Base-by-base conservation (phyloP, 2,797 vertebrate species). In the Macroramphosus scolopax region DNA sequence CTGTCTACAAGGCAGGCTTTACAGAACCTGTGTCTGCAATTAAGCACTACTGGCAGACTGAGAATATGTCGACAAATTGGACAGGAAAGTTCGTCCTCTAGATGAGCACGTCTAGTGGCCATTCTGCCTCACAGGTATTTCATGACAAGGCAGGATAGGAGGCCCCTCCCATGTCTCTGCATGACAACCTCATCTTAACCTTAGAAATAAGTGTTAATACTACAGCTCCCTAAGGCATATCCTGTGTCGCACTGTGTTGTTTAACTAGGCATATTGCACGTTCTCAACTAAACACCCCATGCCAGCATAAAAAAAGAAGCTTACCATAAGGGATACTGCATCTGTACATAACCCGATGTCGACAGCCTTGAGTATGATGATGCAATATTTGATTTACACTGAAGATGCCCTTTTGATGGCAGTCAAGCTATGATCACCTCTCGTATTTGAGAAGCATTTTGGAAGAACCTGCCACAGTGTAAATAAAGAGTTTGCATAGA, bases 1-100 rank as follows among this genome's bases (percentile, higher is more conserved):
- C 80, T 89, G 8, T 81, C 75, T 63, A 75, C 84, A 17, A 94
- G 70, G 32, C 93, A 94, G 12, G 42, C 62, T 72, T 90, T 90
- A 77, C 93, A 94, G 81, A 94, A 95, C 68, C 87, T 90, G 69
- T 93, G 94, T 37, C 85, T 90, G 69, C 92, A 95, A 37, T 82
- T 78, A 0, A 95, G 89, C 2, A 89, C 91, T 57, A 92, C 91
- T 0, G 93, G 92, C 18, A 92, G 87, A 24, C 71, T 85, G 44
- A 94, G 89, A 17, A 92, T 91, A 2, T 90, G 84, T 47, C 92
- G 92, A 68, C 94, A 95, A 59, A 95, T 73, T 35, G 92, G 92
- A 35, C 94, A 94, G 5, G 86, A 85, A 53, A 95, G 79, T 59
- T 95, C 92, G 33, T 94, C 92, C 33, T 85, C 78, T 1, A 29